Evolutionary conservation across 2,888 invertebrate species (phyloP).

Genomic region (Phalangium opilio): DNA sequence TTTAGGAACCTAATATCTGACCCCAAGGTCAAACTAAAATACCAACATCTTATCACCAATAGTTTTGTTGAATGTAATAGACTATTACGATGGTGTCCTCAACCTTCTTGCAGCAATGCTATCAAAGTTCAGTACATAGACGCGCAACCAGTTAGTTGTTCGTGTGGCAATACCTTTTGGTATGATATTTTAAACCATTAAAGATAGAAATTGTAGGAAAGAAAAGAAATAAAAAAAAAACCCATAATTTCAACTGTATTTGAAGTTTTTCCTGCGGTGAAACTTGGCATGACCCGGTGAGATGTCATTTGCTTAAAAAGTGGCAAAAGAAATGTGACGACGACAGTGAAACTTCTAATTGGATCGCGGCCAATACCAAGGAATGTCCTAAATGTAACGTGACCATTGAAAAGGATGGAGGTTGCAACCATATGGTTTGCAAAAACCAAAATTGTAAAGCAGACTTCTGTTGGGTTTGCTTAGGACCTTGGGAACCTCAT

Average conservation of each 20-base stretch:
- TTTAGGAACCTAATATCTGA: constrained; percentile 53
- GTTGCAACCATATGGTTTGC: constrained; percentile 99
- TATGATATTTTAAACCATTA: constrained; percentile 26
- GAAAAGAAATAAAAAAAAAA: too few species aligned
- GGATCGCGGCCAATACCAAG: constrained; percentile 98
- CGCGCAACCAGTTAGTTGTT: constrained; percentile 77
- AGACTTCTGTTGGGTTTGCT: constrained; percentile 98
- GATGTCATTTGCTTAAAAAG: constrained; percentile 35
- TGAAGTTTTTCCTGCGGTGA: constrained; percentile 44
- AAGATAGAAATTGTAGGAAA: too few species aligned
- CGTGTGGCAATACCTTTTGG: constrained; percentile 84
- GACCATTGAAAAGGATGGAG: constrained; percentile 59
- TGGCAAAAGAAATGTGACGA: constrained; percentile 60
- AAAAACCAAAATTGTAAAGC: constrained; percentile 95
- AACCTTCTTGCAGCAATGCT: constrained; percentile 92
- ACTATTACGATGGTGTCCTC: constrained; percentile 93
- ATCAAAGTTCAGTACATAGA: constrained; percentile 77
- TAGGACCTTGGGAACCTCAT: constrained; percentile 82
- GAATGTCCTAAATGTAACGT: constrained; percentile 97
- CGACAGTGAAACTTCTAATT: constrained; percentile 96
- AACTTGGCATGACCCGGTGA: constrained; percentile 38
- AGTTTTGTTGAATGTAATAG: constrained; percentile 99
- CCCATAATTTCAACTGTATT: constrained; percentile 3
- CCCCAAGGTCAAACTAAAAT: constrained; percentile 75
- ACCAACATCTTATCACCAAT: constrained; percentile 94